phyloP scores from a whole-genome alignment of 2,797 vertebrate species.

The Crax fasciolata region DNA sequence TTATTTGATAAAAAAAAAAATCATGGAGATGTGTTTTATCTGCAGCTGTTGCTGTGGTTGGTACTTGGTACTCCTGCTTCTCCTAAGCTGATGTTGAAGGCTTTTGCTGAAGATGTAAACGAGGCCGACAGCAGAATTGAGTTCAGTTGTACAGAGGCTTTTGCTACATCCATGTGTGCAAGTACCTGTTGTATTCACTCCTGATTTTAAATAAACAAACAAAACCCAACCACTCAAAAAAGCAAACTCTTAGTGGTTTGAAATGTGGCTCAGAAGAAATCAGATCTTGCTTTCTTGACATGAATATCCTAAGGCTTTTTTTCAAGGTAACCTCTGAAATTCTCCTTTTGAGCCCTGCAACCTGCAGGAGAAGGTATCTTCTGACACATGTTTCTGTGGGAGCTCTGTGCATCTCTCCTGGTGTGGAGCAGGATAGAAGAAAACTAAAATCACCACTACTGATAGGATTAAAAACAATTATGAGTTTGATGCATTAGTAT shows the following conservation, averaged over 20 bases:
- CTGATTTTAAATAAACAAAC: background rate
- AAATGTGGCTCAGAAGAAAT: background rate
- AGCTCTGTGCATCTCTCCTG: background rate
- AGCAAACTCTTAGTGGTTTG: background rate
- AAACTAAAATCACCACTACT: background rate
- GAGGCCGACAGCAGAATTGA: background rate
- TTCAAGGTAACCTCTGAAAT: background rate
- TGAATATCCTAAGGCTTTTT: background rate
- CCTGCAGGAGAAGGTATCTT: background rate
- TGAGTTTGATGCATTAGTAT: background rate
- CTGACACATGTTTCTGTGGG: fast-evolving
- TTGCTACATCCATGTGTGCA: background rate
- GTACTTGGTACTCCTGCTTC: background rate
- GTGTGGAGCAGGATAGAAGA: background rate
- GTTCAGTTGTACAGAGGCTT: background rate
- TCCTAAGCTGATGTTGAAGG: background rate
- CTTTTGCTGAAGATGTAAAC: background rate
- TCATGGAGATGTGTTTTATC: background rate
- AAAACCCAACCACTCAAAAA: background rate
- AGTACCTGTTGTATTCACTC: background rate
- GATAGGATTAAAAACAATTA: background rate
- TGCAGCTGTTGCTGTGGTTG: background rate
- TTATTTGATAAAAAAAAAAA: background rate
- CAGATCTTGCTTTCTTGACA: fast-evolving
- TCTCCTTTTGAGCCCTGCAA: background rate